Base-by-base conservation (phyloP, 2,797 vertebrate genomes). In the Urocyon cinereoargenteus region DNA sequence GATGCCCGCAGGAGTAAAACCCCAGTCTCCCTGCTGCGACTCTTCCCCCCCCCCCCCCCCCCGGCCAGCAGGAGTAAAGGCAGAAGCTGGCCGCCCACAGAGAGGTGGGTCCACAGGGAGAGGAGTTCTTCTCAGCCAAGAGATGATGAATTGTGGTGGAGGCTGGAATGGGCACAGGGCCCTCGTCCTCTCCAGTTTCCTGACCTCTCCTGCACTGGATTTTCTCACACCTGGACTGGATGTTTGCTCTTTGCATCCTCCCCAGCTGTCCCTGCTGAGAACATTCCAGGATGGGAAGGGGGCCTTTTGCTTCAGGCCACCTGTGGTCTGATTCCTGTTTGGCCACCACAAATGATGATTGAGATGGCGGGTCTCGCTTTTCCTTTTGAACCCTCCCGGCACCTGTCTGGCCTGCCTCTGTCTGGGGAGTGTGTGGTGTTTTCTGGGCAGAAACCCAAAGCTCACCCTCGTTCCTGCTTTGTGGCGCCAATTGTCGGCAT, bases 311-410 rank as follows among this genome's bases (percentile, higher is more conserved):
- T 72, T 15, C 13, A 22, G 83, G 34, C 55, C 21, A 6, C 36
- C 10, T 16, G 84, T 21, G 55, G 86, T 61, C 86, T n/a, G 70
- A 31, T 22, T 82, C 28, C 64, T 19, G 1, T 21, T 26, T 11
- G 91, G 70, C 70, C 57, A 40, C 31, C 45, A 2, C 0, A 22
- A 40, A 1, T 0, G 1, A 55, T 36, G 61, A 81, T 36, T 0
- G 45, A 77, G 70, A 55, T 24, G 49, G 72, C 36, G 13, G 75
- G 66, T 36, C 82, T 18, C 15, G 64, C 45, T 75, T 81, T 51
- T 62, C 40, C 51, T n/a, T 97, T 95, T 92, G 95, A 97, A 95
- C 88, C n/a, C 77, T 49, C 24, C 9, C 1, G 12, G 73, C n/a
- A 2, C 70, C 86, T 62, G n/a, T 51, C 45, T 16, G 13, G 75